Percentiles rank a stretch among this genome's conserved stretches.
These are phyloP conservation scores for Acrobasis repandana DNA, from an alignment of 2,888 invertebrate genomes.

Conservation along the genomic window DNA sequence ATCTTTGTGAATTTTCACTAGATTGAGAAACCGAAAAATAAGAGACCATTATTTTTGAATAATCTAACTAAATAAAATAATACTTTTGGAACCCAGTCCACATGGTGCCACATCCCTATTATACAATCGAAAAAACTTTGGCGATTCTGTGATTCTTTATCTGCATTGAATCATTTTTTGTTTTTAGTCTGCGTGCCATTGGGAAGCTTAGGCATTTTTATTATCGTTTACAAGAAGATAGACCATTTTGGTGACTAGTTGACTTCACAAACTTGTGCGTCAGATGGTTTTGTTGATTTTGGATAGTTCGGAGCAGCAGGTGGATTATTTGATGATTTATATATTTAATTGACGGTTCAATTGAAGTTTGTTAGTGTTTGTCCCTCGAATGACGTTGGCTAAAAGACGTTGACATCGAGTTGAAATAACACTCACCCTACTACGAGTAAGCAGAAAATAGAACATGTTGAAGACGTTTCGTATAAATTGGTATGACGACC, in stretches of 20 bases:
- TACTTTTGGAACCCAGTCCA: too few species aligned
- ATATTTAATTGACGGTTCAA: neutral
- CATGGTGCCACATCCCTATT: too few species aligned
- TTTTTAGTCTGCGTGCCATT: slow-evolving; percentile 1
- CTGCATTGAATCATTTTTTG: neutral
- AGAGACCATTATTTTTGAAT: too few species aligned
- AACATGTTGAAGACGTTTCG: neutral
- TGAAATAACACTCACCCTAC: neutral
- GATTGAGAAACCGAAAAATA: too few species aligned
- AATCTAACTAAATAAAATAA: too few species aligned
- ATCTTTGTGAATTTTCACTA: too few species aligned
- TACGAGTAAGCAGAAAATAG: slow-evolving; percentile 1
- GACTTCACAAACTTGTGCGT: neutral
- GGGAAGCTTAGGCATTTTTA: neutral
- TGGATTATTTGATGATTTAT: neutral
- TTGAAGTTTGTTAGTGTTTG: slow-evolving; percentile 6
- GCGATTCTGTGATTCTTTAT: slow-evolving; percentile 3
- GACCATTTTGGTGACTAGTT: neutral
- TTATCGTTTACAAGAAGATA: neutral
- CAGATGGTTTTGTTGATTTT: neutral
- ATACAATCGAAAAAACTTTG: neutral
- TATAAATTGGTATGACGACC: neutral
- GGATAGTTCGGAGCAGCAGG: neutral
- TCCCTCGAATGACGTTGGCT: neutral
- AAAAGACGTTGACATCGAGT: neutral